Conservation (phyloP, 2,113 vertebrate genomes). For the Tragelaphus strepsiceros region DNA sequence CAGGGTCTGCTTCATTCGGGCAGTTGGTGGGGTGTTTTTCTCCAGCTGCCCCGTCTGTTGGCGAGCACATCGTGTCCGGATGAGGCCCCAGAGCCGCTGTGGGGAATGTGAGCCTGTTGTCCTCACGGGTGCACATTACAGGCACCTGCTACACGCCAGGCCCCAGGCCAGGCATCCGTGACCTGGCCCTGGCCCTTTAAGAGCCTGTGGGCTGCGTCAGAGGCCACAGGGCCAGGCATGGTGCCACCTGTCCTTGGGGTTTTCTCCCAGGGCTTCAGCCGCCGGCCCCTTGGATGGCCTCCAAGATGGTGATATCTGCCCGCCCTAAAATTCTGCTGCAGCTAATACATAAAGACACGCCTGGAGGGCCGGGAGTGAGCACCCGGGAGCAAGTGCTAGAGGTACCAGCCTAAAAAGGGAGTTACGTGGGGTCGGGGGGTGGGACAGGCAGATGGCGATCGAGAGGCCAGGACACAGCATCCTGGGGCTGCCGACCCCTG, state of each 20-base stretch:
- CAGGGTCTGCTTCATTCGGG: background rate
- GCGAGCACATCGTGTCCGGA: background rate
- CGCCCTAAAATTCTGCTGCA: conserved; percentile 7
- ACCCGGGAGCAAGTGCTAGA: background rate
- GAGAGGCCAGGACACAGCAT: background rate
- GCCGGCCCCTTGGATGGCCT: conserved; percentile 7
- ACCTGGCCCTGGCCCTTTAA: conserved; percentile 35
- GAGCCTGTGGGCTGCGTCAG: background rate
- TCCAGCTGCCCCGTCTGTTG: background rate
- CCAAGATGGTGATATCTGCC: conserved; percentile 12
- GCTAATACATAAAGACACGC: background rate
- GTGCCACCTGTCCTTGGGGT: background rate
- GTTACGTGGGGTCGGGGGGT: background rate
- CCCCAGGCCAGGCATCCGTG: background rate
- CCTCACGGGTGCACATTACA: conserved; percentile 27
- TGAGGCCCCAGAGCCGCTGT: background rate
- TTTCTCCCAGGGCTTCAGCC: background rate
- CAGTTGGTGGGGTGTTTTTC: background rate
- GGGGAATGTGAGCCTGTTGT: conserved; percentile 52
- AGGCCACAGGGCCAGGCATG: background rate
- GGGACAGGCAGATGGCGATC: background rate
- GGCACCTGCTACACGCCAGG: background rate
- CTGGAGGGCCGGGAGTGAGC: background rate
- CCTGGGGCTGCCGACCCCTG: background rate
- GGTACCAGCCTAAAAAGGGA: background rate